Base-by-base conservation (phyloP, 2,797 vertebrate genomes). In the Calcarius lapponicus region DNA sequence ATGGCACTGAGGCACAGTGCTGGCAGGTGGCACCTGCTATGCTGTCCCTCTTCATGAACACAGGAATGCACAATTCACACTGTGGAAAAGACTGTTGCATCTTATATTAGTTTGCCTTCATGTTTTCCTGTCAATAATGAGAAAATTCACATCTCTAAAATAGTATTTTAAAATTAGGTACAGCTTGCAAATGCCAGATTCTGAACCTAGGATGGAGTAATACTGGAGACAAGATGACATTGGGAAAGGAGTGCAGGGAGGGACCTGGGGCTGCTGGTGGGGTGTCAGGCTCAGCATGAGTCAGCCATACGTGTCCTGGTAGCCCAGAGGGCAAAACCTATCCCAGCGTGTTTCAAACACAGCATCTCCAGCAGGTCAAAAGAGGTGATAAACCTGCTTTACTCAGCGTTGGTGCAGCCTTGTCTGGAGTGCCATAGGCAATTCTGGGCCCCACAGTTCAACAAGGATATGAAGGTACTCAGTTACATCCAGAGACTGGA, bases 181-280 rank as follows among this genome's bases (percentile, higher is more conserved):
- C 36, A 57, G 70, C n/a, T 76, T 36, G 42, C 36, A 91, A 54
- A 28, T 54, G 7, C 4, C 15, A 4, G 19, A 42, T 54, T 51
- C 25, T 31, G 22, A n/a, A 36, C 8, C 11, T 22, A 28, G 7
- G 26, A 25, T 20, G 9, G 31, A 47, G 9, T 16, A 57, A 57
- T 1, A 3, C 6, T 7, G 8, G 9, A 11, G 3, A 58, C 9
- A 62, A 62, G 16, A 48, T 70, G 26, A 26, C 38, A 17, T 0
- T 26, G 25, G 25, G 22, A 80, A 50, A 31, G 13, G 7, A 65
- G 7, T 15, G 14, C 5, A 8, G 62, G 31, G 51, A 61, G 36
- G 5, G 21, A 17, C 16, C 25, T 51, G 14, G 21, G 34, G 14
- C 1, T 62, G 24, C 28, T 71, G 31, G 9, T 47, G 3, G 7